Conservation (phyloP, 2,113 vertebrate genomes). For the Hemibagrus wyckioides region DNA sequence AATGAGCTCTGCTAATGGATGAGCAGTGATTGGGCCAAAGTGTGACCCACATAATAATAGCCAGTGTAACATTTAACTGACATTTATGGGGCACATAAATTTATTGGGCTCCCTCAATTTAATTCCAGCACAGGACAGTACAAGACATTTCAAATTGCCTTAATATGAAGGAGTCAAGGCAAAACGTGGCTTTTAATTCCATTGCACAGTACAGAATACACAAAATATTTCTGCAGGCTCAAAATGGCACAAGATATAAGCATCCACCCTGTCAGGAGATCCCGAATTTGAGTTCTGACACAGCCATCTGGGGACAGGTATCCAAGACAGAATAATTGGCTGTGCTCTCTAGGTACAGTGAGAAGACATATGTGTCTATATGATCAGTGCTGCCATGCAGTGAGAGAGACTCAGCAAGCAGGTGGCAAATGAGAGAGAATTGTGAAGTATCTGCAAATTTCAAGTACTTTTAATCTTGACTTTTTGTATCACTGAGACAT, state of each 20-base stretch:
- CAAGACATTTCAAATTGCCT: slow-evolving; percentile 3
- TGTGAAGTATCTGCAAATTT: neutral
- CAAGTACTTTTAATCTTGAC: neutral
- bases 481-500: neutral
- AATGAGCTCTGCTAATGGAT: slow-evolving; percentile 28
- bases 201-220: neutral
- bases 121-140: slow-evolving; percentile 23
- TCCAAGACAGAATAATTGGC: neutral
- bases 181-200: neutral
- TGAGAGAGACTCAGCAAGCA: neutral
- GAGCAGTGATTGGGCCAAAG: slow-evolving; percentile 30
- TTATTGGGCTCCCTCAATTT: neutral
- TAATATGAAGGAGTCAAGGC: neutral
- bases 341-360: neutral
- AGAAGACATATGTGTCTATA: neutral
- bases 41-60: slow-evolving; percentile 38
- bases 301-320: neutral
- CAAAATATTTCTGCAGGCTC: neutral
- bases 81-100: slow-evolving; percentile 41
- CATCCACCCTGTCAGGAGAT: neutral
- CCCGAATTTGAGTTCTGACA: neutral
- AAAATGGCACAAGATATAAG: neutral
- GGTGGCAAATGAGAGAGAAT: neutral
- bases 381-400: neutral
- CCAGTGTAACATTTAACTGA: slow-evolving; percentile 50